A percentile compares a stretch with the other conserved stretches of the same genome.
phyloP scores from a whole-genome alignment of 2,888 invertebrate species.

The Drosophila trichaetosa region DNA sequence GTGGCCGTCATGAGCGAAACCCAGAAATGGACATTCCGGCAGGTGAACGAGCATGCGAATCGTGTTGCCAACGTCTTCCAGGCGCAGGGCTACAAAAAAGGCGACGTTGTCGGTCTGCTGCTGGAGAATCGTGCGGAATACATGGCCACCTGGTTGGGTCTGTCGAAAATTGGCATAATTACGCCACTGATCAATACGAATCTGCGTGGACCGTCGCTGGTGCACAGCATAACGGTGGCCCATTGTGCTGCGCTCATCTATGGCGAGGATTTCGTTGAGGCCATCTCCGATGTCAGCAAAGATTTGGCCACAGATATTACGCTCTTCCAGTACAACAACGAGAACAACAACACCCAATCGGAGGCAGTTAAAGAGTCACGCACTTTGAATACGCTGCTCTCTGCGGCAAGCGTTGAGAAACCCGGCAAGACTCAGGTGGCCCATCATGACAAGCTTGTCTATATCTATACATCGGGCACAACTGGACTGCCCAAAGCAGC shows the following conservation, averaged over 20 bases:
- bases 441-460: constrained; percentile 92
- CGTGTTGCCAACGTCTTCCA: constrained; percentile 92
- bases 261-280: constrained; percentile 86
- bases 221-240: constrained; percentile 94
- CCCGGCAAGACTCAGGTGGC: constrained; percentile 83
- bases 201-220: constrained; percentile 91
- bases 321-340: constrained; percentile 87
- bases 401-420: constrained; percentile 78
- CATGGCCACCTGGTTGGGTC: constrained; percentile 95
- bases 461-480: constrained; percentile 99
- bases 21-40: constrained; percentile 92
- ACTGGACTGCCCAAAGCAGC: constrained; percentile 99
- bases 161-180: constrained; percentile 93
- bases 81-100: constrained; percentile 91
- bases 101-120: constrained; percentile 94
- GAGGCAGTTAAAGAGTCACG: constrained; percentile 77
- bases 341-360: constrained; percentile 66
- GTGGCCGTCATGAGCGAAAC: constrained; percentile 89
- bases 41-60: constrained; percentile 95
- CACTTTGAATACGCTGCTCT: constrained; percentile 79
- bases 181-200: constrained; percentile 97
- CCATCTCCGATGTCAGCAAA: constrained; percentile 89
- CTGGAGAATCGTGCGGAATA: constrained; percentile 97
- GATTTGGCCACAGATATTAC: constrained; percentile 88
- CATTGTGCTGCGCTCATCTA: constrained; percentile 94